Evolutionary conservation across 2,797 vertebrate genomes (phyloP).

Genomic region (Myotis vivesi): DNA sequence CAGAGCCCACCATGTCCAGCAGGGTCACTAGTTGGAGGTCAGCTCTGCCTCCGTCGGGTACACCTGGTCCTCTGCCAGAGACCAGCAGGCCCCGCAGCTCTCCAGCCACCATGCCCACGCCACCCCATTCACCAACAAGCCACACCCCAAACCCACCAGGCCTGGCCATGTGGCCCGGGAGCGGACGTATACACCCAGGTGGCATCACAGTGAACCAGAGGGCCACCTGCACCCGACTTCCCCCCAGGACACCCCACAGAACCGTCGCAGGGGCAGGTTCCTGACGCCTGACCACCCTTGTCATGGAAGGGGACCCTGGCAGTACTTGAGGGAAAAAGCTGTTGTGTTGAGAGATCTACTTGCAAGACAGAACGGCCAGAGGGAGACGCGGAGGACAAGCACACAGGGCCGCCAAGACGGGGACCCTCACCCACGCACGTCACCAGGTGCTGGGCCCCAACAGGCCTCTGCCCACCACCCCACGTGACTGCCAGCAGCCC

Average conservation of each 20-base stretch:
- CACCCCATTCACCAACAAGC: not conserved
- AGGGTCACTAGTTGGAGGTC: too few relatives aligned
- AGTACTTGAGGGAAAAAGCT: not conserved
- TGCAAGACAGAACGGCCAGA: not conserved
- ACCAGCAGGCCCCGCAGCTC: not conserved
- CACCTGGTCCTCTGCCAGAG: not conserved
- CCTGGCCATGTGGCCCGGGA: fast-evolving
- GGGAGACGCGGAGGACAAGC: not conserved
- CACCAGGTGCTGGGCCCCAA: not conserved
- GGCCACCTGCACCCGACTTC: not conserved
- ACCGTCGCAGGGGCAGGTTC: not conserved
- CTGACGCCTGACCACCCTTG: not conserved
- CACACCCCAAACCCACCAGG: fast-evolving
- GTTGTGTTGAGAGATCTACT: not conserved
- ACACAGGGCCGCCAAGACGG: not conserved
- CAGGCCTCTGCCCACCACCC: not conserved
- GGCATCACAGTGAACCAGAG: not conserved
- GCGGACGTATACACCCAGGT: fast-evolving
- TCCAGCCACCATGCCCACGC: not conserved
- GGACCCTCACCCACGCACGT: fast-evolving
- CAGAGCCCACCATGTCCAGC: not conserved
- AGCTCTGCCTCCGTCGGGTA: too few relatives aligned
- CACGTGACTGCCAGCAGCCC: not conserved
- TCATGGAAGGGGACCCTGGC: not conserved
- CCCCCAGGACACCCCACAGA: too few relatives aligned